A percentile compares a stretch with the other conserved stretches of the same genome.
Evolutionary conservation across 2,797 vertebrate species (phyloP).

Genomic region (Enteromius afrohamiltoni): DNA sequence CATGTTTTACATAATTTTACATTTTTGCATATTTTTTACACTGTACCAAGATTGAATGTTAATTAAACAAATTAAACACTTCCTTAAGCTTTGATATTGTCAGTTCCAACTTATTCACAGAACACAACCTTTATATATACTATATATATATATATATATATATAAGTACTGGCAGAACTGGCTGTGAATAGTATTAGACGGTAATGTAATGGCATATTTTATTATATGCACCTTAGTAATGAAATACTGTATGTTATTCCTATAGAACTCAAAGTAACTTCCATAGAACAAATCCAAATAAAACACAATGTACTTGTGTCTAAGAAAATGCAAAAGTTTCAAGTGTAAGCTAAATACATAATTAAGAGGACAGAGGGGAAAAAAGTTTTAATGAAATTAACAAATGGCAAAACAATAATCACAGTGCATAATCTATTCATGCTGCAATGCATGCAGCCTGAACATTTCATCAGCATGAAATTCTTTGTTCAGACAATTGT

Average conservation of each 20-base stretch:
- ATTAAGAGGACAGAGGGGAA: neutral
- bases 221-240: neutral
- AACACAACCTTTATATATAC: neutral
- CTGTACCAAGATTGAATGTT: neutral
- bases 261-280: neutral
- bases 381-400: no score
- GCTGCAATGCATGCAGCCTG: no score
- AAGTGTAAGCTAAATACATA: neutral
- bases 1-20: neutral
- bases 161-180: neutral
- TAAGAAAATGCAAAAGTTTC: neutral
- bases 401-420: no score
- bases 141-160: no score
- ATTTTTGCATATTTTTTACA: neutral
- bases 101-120: neutral
- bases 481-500: no score
- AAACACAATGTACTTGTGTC: neutral
- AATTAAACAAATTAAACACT: neutral
- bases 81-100: neutral
- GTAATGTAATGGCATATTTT: neutral
- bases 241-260: neutral
- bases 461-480: no score
- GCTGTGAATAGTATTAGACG: neutral
- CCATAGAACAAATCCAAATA: neutral
- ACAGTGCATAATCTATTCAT: no score